Conservation (phyloP, 1,140 invertebrate species). For the Panagrolaimus sp. region DNA sequence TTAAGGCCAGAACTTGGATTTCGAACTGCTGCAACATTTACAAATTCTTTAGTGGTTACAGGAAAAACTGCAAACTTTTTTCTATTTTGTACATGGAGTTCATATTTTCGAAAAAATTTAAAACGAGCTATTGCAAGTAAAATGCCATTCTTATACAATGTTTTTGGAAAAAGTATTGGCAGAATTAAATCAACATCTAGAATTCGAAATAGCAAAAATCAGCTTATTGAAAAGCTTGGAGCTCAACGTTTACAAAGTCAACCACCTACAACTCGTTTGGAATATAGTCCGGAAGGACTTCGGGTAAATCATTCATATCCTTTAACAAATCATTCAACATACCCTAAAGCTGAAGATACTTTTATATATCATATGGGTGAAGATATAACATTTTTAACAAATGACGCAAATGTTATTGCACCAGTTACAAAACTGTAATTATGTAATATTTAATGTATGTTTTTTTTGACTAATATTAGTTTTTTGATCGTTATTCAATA, state of each 20-base stretch:
- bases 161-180: conserved; percentile 3
- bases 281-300: conserved; percentile 8
- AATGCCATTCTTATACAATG: conserved; percentile 16
- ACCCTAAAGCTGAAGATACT: background rate
- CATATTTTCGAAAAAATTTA: conserved; percentile 41
- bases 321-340: background rate
- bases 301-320: conserved; percentile 8
- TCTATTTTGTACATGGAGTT: conserved; percentile 45
- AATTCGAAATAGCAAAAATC: conserved; percentile 1
- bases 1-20: conserved; percentile 26
- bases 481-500: too few relatives aligned
- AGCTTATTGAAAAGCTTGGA: background rate
- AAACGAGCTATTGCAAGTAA: conserved; percentile 21
- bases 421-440: too few relatives aligned
- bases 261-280: background rate
- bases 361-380: too few relatives aligned
- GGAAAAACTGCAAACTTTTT: conserved; percentile 40
- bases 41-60: conserved; percentile 38
- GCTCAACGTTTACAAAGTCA: conserved; percentile 6
- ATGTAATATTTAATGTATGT: too few relatives aligned
- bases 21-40: conserved; percentile 33
- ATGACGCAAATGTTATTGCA: too few relatives aligned
- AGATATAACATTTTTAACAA: too few relatives aligned
- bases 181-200: conserved; percentile 8
- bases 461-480: too few relatives aligned